These are phyloP conservation scores for Erebia palarica DNA, from an alignment of 2,888 invertebrate species.

Conservation along the genomic window DNA sequence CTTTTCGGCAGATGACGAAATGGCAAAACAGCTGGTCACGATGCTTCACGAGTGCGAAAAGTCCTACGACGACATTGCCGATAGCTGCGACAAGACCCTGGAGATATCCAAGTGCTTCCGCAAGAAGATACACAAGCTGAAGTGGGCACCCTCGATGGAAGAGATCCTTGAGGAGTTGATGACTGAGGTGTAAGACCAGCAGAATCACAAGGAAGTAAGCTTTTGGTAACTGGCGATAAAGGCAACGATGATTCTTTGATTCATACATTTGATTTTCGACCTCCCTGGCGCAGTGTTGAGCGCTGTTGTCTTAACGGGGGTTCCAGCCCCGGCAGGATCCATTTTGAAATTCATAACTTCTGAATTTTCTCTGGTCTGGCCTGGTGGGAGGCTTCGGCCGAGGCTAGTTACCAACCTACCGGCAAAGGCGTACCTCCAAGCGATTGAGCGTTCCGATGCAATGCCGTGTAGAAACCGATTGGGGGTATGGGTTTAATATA, in stretches of 20 bases:
- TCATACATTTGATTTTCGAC: too few relatives aligned
- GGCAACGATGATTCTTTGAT: not conserved
- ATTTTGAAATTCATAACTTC: too few relatives aligned
- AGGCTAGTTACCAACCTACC: too few relatives aligned
- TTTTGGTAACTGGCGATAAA: slow-evolving; percentile 4
- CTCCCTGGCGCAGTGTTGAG: too few relatives aligned
- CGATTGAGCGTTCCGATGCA: too few relatives aligned
- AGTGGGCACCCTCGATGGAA: slow-evolving; percentile 72
- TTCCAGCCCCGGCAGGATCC: too few relatives aligned
- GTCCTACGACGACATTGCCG: slow-evolving; percentile 42
- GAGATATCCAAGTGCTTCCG: slow-evolving; percentile 71
- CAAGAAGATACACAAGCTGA: slow-evolving; percentile 64
- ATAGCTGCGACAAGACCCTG: slow-evolving; percentile 57
- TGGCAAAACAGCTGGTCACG: slow-evolving; percentile 61
- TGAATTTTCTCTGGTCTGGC: too few relatives aligned
- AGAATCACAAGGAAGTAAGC: not conserved
- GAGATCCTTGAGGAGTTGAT: slow-evolving; percentile 64
- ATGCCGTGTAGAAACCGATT: too few relatives aligned
- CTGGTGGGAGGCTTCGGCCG: too few relatives aligned
- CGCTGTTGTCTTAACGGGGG: too few relatives aligned
- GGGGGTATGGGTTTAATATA: too few relatives aligned
- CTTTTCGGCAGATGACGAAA: slow-evolving; percentile 54
- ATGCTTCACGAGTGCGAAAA: slow-evolving; percentile 65
- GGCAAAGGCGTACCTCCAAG: too few relatives aligned
- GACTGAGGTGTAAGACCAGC: slow-evolving; percentile 48